Evolutionary conservation across 2,797 vertebrate species (phyloP), one percentile per base, ranked within the genome.

Genomic region (Rhinophrynus dorsalis): DNA sequence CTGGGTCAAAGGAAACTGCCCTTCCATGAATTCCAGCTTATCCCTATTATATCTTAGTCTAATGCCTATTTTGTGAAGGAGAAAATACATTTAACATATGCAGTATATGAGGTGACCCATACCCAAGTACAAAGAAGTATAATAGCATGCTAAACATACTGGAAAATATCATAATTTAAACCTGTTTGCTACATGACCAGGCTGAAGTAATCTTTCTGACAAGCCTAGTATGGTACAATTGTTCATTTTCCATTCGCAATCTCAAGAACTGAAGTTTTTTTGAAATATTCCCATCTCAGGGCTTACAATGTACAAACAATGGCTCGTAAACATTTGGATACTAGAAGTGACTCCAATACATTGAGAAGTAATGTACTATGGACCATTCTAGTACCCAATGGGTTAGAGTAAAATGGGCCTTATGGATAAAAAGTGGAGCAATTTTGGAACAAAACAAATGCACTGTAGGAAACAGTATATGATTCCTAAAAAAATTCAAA

Each of bases 101-200:
- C 10, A 10, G 17, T 18, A 21, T 1, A 26, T 6, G 24, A 21
- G 29, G 15, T 35, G 51, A 55, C 18, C 30, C 15, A 35, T 55
- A 12, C 29, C 17, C 20, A 12, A 11, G 15, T 21, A 42, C n/a
- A 29, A 27, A 27, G 56, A 59, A 40, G 37, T 8, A 44, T 37
- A 17, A 59, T 18, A 26, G 15, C 6, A 21, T 29, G 56, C 24
- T 59, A 29, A 59, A 59, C 23, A 42, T 42, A n/a, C 37, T 42
- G 56, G 23, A 42, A 59, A 59, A 59, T 2, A 24, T 17, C 12
- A 11, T 3, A 29, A 59, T 26, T 44, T 27, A 27, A 26, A 59
- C 44, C 13, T 18, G 24, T 44, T 59, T 59, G 56, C 56, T 59
- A 20, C 56, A 59, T 42, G 23, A 29, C n/a, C 26, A n/a, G 23